A percentile compares a stretch with the other conserved stretches of the same genome.
These are phyloP conservation scores for Tolmerus cingulatus DNA, from an alignment of 2,888 invertebrate species.

Conservation along the genomic window DNA sequence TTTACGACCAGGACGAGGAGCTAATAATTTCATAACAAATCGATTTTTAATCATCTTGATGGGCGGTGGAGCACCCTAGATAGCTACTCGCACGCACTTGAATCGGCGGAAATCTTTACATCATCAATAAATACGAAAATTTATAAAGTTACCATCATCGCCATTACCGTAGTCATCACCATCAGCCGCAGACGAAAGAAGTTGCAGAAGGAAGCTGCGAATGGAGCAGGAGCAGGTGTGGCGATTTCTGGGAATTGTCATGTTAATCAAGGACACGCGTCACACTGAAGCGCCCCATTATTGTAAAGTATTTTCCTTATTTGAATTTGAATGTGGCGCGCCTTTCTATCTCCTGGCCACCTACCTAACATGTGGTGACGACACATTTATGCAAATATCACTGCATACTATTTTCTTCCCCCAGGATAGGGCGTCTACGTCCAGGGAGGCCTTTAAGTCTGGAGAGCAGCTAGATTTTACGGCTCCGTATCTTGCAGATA, in stretches of 20 bases:
- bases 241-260: conserved; percentile 20
- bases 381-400: conserved; percentile 35
- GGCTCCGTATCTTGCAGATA: not conserved
- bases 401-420: conserved; percentile 21
- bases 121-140: conserved; percentile 24
- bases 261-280: conserved; percentile 36
- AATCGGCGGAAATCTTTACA: not conserved
- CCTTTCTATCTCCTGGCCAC: not conserved
- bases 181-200: not conserved
- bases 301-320: conserved; percentile 19
- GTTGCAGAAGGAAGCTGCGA: not conserved
- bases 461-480: not conserved
- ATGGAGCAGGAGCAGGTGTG: not conserved
- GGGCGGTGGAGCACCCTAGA: not conserved
- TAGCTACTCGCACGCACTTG: not conserved
- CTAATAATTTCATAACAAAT: conserved; percentile 7
- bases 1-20: not conserved
- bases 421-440: not conserved
- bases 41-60: conserved; percentile 19
- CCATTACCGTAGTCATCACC: not conserved
- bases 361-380: conserved; percentile 15
- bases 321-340: conserved; percentile 32
- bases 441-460: not conserved
- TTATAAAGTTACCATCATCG: conserved; percentile 11
- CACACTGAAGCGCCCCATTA: not conserved